Base-by-base conservation (phyloP, 2,888 invertebrate species). In the Candidula unifasciata region DNA sequence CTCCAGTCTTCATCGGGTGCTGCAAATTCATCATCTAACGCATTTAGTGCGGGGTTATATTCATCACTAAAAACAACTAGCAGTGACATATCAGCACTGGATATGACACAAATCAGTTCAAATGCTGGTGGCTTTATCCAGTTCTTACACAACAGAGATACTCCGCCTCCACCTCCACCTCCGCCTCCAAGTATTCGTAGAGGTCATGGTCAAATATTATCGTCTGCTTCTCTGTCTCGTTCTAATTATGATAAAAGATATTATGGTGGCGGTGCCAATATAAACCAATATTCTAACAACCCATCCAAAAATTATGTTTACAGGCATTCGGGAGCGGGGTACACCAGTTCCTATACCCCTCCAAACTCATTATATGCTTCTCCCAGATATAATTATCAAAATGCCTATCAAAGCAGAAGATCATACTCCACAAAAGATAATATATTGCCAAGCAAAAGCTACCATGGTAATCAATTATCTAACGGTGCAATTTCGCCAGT, bases 21-120 rank as follows among this genome's bases (percentile, higher is more conserved):
- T 33, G 13, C 37, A 21, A 71, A 71, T 16, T 24, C 44, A 10
- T 44, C 37, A 24, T 66, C 35, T 2, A 57, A n/a, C 30, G 33
- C 54, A 18, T 8, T 30, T 2, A 68, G 30, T 52, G 76, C 37
- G 44, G 66, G 66, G 52, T 54, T 82, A 8, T 66, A 52, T 6
- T 30, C 82, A 18, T 21, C 82, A 18, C 74, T 82, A 33, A 21
- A 74, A 3, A 16, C 57, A 52, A 52, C 76, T 27, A 76, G 52
- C 27, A 82, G 33, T 33, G 52, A 76, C 13, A 60, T 76, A 3
- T 8, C 33, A 21, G 66, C 52, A 24, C 0, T 66, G 16, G 10
- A 66, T 27, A 16, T 1, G 18, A 69, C 33, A 33, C 33, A 54
- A 27, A 37, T 0, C 18, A 44, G 21, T 68, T 33, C 8, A 1